Evolutionary conservation across 2,113 vertebrate species (phyloP).

Genomic region (Pantherophis guttatus): DNA sequence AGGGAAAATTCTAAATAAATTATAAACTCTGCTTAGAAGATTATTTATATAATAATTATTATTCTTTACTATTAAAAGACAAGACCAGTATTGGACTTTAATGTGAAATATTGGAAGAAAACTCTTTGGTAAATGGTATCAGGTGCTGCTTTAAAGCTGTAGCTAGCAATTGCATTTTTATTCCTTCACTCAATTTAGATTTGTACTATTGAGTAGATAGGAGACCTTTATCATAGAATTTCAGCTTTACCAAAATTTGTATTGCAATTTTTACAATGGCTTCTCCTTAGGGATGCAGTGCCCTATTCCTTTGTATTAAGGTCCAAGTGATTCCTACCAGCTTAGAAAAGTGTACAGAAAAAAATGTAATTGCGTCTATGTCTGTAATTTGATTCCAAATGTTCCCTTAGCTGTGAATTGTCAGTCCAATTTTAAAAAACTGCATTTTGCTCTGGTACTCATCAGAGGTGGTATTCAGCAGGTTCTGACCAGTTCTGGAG

Average conservation of each 20-base stretch:
- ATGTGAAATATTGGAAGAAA: background rate
- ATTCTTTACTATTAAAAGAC: background rate
- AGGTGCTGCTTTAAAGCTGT: background rate
- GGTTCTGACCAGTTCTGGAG: no score
- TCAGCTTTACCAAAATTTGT: background rate
- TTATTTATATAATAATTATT: background rate
- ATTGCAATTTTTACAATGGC: background rate
- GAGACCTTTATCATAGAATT: background rate
- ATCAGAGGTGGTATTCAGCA: background rate
- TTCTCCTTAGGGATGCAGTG: background rate
- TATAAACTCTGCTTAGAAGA: background rate
- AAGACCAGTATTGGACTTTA: background rate
- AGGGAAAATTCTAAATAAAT: background rate
- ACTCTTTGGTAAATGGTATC: background rate
- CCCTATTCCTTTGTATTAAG: background rate
- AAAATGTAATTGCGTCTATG: background rate
- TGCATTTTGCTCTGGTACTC: background rate
- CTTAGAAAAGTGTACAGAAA: background rate
- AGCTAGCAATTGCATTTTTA: background rate
- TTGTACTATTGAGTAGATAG: background rate
- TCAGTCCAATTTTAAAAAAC: background rate
- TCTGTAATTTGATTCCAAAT: background rate
- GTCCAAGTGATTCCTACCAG: background rate
- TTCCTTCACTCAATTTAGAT: background rate
- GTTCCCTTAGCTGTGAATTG: background rate